Percentiles rank a stretch among this genome's conserved stretches.
Conservation (phyloP, 2,888 invertebrate genomes). For the Arctia plantaginis region DNA sequence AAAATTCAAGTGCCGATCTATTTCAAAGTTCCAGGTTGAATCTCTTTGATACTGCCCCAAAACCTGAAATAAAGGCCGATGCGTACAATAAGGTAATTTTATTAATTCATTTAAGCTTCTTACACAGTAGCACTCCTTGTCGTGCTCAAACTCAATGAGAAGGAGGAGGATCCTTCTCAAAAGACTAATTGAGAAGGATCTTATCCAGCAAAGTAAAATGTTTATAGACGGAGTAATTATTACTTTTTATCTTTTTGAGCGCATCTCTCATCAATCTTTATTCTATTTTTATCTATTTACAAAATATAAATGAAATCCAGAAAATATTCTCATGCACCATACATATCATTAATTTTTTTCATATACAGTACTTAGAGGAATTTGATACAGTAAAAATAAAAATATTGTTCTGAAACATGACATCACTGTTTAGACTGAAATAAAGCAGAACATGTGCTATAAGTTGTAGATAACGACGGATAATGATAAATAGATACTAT, state of each 20-base stretch:
- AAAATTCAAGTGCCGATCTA: conserved; percentile 78
- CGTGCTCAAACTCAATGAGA: not conserved
- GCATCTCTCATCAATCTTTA: too few species aligned
- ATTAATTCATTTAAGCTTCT: not conserved
- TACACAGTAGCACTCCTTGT: not conserved
- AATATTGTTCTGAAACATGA: not conserved
- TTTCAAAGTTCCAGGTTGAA: conserved; percentile 81
- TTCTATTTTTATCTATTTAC: too few species aligned
- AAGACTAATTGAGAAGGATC: not conserved
- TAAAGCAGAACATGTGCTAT: not conserved
- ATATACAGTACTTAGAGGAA: not conserved
- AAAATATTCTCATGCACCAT: not conserved
- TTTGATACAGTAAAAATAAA: not conserved
- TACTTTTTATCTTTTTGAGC: too few species aligned
- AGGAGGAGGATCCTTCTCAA: too few species aligned
- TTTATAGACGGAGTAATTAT: not conserved
- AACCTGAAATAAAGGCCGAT: conserved; percentile 67
- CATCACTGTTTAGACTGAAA: not conserved
- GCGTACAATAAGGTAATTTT: conserved; percentile 69
- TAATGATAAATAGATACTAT: too few species aligned
- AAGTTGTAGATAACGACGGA: not conserved
- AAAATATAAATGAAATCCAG: not conserved
- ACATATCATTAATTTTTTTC: not conserved
- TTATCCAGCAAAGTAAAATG: not conserved
- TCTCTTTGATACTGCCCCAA: conserved; percentile 78